Conservation (phyloP, 1,140 invertebrate genomes). For the Zeugodacus cucurbitae region DNA sequence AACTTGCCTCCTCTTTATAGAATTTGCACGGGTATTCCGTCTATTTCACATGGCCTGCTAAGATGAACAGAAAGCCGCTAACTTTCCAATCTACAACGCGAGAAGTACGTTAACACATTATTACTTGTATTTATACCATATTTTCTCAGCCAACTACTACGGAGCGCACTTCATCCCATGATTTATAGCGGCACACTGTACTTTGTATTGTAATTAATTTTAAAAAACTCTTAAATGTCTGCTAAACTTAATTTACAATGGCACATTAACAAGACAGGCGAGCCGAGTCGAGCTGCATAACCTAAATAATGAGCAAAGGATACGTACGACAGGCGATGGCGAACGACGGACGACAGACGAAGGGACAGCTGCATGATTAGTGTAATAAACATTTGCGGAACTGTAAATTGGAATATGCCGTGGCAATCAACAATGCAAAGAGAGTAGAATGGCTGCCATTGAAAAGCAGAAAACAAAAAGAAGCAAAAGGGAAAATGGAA, state of each 20-base stretch:
- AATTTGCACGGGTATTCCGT: too few species aligned
- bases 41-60: too few species aligned
- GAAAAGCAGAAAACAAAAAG: background rate
- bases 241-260: slow-evolving; percentile 24
- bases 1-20: too few species aligned
- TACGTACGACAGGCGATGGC: background rate
- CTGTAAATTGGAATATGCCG: slow-evolving; percentile 27
- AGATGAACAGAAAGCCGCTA: too few species aligned
- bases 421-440: slow-evolving; percentile 12
- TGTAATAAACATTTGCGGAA: slow-evolving; percentile 25
- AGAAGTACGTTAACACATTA: background rate
- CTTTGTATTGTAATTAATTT: background rate
- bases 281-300: background rate
- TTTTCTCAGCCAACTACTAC: background rate
- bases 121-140: background rate
- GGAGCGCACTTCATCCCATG: background rate
- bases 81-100: background rate
- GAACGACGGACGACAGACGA: background rate
- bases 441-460: background rate
- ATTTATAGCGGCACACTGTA: background rate
- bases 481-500: background rate
- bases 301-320: background rate
- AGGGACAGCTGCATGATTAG: background rate
- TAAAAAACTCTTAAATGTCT: slow-evolving; percentile 27
- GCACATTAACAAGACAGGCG: slow-evolving; percentile 13